These are phyloP conservation scores for Octodon degus DNA, from an alignment of 2,113 vertebrate genomes.

Conservation along the genomic window DNA sequence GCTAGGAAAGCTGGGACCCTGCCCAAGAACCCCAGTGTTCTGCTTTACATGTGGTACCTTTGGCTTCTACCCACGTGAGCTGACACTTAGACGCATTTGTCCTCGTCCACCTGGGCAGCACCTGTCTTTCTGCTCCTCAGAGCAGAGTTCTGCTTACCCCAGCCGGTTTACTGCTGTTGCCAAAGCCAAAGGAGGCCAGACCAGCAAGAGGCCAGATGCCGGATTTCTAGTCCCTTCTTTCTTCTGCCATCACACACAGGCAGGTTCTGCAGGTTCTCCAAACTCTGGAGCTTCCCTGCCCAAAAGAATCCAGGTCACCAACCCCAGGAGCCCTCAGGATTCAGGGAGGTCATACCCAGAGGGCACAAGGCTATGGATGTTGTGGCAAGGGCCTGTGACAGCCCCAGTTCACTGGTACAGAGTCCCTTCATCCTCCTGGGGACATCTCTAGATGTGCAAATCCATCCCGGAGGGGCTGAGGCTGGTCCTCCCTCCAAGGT, in stretches of 20 bases:
- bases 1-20: neutral
- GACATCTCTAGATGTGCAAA: neutral
- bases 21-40: no score
- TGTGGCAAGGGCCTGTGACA: accelerated
- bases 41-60: neutral
- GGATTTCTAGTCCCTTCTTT: neutral
- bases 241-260: neutral
- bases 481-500: accelerated
- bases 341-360: neutral
- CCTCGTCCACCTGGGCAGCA: neutral
- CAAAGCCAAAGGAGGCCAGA: neutral
- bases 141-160: neutral
- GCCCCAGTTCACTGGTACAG: neutral
- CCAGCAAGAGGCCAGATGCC: no score
- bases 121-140: accelerated
- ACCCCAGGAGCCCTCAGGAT: neutral
- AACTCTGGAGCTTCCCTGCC: neutral
- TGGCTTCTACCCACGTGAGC: neutral
- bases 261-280: neutral
- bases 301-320: neutral
- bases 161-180: neutral
- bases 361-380: neutral
- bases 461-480: no score
- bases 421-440: no score
- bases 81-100: neutral